Evolutionary conservation across 2,113 vertebrate genomes (phyloP).

Genomic region (Pituophis catenifer): DNA sequence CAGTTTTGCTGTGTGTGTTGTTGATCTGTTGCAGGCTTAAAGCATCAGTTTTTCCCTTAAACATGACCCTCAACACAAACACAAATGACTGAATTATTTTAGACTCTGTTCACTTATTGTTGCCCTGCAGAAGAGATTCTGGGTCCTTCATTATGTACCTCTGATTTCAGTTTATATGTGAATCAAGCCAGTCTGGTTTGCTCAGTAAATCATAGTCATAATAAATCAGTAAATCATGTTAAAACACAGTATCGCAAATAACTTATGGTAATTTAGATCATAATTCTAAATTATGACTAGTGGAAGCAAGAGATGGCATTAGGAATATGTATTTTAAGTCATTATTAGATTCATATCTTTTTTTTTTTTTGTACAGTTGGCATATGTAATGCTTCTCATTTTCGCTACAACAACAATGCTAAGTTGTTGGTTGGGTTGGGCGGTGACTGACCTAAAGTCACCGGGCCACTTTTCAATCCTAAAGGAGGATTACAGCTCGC

Average conservation of each 20-base stretch:
- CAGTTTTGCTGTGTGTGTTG: not conserved
- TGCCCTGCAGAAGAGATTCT: not conserved
- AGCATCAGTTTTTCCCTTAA: not conserved
- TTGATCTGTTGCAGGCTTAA: not conserved
- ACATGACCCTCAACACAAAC: not conserved
- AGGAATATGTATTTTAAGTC: not conserved
- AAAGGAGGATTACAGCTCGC: not conserved
- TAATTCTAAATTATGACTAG: not conserved
- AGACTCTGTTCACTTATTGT: not conserved
- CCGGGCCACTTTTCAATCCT: not conserved
- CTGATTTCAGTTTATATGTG: not conserved
- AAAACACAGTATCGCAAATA: not conserved
- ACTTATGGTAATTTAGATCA: not conserved
- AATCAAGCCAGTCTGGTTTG: not conserved
- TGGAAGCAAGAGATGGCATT: not conserved
- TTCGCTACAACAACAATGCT: not conserved
- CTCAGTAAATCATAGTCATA: not conserved
- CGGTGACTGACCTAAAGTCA: not conserved
- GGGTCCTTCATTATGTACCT: not conserved
- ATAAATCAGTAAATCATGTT: not conserved
- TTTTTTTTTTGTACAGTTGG: not conserved
- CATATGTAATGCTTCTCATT: not conserved
- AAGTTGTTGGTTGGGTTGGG: not conserved
- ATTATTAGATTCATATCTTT: not conserved
- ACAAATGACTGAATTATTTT: not conserved